A percentile compares a stretch with the other conserved stretches of the same genome.
Conservation (phyloP, 2,797 vertebrate genomes). For the Florisuga fusca region DNA sequence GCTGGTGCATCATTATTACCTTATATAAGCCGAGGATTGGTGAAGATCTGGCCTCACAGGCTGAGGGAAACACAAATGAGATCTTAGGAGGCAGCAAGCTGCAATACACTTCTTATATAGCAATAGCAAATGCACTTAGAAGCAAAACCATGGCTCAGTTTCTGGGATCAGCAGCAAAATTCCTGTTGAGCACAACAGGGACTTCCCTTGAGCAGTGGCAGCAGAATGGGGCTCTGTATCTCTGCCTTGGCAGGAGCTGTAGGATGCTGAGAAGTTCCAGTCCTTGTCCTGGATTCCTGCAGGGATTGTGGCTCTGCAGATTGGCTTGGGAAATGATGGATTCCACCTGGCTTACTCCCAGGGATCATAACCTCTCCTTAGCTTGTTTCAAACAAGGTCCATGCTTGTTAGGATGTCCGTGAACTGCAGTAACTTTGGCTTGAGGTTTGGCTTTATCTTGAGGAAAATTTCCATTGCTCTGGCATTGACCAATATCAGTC, state of each 20-base stretch:
- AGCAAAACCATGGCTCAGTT: background rate
- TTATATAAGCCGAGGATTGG: background rate
- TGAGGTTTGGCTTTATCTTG: slow-evolving; percentile 52
- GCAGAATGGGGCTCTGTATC: background rate
- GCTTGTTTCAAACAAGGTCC: slow-evolving; percentile 6
- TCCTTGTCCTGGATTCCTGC: slow-evolving; percentile 19
- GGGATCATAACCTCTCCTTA: background rate
- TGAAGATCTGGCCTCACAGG: background rate
- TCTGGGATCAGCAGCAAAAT: slow-evolving; percentile 21
- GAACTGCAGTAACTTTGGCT: slow-evolving; percentile 35
- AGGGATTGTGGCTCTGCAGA: background rate
- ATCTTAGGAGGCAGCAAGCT: background rate
- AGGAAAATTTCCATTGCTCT: slow-evolving; percentile 48
- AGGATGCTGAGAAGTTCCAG: slow-evolving; percentile 8
- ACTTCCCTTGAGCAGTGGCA: background rate
- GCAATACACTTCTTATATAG: background rate
- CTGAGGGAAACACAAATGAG: background rate
- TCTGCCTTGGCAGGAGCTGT: background rate
- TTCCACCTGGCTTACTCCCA: background rate
- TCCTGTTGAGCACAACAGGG: slow-evolving; percentile 1
- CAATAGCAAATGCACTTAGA: background rate
- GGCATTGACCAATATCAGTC: background rate
- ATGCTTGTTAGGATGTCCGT: background rate
- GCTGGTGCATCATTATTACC: background rate
- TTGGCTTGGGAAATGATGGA: slow-evolving; percentile 14